Conservation (phyloP, 2,888 invertebrate species). For the Antheraea yamamai region DNA sequence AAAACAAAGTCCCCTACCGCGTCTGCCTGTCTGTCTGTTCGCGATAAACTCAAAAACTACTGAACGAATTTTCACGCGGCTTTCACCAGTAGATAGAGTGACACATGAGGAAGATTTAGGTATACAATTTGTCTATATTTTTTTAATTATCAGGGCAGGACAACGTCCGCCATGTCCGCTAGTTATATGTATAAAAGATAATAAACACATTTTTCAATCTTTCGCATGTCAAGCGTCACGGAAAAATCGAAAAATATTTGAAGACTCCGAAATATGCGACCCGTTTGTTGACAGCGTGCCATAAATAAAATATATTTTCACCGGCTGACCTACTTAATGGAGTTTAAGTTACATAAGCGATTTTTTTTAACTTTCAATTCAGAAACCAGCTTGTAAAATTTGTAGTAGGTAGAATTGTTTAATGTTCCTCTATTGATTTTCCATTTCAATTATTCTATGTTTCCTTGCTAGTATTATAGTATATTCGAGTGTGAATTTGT, state of each 20-base stretch:
- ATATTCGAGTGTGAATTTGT: no score
- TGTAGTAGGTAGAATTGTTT: neutral
- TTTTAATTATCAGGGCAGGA: no score
- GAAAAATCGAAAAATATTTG: neutral
- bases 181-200: no score
- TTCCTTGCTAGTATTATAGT: no score
- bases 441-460: neutral
- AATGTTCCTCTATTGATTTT: neutral
- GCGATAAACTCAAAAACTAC: no score
- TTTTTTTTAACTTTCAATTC: slow-evolving; percentile 1
- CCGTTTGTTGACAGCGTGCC: slow-evolving; percentile 4
- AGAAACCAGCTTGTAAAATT: neutral
- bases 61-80: no score
- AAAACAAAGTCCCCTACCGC: no score
- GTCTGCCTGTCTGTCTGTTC: no score
- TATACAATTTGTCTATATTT: no score
- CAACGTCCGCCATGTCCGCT: no score
- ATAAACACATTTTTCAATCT: neutral
- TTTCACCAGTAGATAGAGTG: no score
- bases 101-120: no score
- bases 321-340: slow-evolving; percentile 25
- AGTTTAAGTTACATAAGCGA: slow-evolving; percentile 16
- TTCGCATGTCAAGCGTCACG: neutral
- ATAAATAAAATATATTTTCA: slow-evolving; percentile 21
- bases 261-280: neutral